These are phyloP conservation scores for Pollenia labialis DNA, from an alignment of 2,888 invertebrate species.

Conservation along the genomic window DNA sequence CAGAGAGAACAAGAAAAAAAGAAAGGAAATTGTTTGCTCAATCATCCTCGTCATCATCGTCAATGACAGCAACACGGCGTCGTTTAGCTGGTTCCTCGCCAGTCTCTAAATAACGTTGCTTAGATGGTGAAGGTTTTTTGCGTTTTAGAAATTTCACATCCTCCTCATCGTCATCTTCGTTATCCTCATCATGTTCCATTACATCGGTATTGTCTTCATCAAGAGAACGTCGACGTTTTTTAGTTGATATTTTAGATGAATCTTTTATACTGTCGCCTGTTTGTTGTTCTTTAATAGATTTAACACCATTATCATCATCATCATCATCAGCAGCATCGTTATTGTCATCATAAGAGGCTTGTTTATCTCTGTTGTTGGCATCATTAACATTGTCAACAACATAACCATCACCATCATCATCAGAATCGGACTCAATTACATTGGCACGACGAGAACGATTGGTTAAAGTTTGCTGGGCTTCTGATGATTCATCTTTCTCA, in stretches of 20 bases:
- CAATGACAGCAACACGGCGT: slow-evolving; percentile 82
- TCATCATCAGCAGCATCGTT: slow-evolving; percentile 4
- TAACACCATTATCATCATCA: slow-evolving; percentile 42
- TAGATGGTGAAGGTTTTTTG: slow-evolving; percentile 77
- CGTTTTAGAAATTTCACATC: slow-evolving; percentile 80
- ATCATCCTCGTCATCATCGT: slow-evolving; percentile 81
- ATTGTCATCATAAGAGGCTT: slow-evolving; percentile 52
- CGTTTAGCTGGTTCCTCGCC: slow-evolving; percentile 79
- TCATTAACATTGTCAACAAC: slow-evolving; percentile 67
- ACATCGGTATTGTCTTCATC: slow-evolving; percentile 54
- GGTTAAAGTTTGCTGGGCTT: slow-evolving; percentile 68
- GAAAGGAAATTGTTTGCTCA: slow-evolving; percentile 43
- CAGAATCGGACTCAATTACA: slow-evolving; percentile 83
- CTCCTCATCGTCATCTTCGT: slow-evolving; percentile 76
- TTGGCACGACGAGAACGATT: slow-evolving; percentile 81
- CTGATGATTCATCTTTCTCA: slow-evolving; percentile 66
- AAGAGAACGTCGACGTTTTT: slow-evolving; percentile 73
- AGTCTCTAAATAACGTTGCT: slow-evolving; percentile 58
- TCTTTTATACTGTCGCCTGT: slow-evolving; percentile 36
- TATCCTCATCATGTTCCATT: slow-evolving; percentile 19
- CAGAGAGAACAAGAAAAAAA: slow-evolving; percentile 15
- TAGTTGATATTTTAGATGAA: slow-evolving; percentile 66
- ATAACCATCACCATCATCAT: slow-evolving; percentile 74
- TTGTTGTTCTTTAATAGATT: slow-evolving; percentile 53
- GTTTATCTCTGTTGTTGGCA: slow-evolving; percentile 59